Evolutionary conservation across 2,113 vertebrate species (phyloP), one percentile per base, ranked within the genome.

Genomic region (Corvus moneduloides): DNA sequence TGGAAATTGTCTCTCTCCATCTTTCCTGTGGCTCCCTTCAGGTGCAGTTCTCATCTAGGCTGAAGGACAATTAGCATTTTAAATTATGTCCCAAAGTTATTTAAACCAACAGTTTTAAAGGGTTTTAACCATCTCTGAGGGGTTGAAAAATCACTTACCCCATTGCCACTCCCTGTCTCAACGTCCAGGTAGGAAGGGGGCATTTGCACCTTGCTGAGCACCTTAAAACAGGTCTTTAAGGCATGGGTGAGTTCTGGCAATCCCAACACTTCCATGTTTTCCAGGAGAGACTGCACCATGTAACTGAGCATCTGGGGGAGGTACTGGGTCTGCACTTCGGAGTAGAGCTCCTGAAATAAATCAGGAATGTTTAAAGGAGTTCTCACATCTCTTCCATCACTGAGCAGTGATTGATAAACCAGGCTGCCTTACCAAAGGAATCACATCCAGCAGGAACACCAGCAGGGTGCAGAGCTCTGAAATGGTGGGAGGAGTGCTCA

Each of bases 181-280:
- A 62, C 43, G 35, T 99, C 99, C 96, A 99, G 97, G 95, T 98
- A 99, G 72, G 98, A 98, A 30, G 99, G 99, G 0, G 99, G 99
- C 99, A 99, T 99, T 96, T 99, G 99, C 81, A 99, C 99, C 95
- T 99, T 99, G 97, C 99, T 99, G 63, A 99, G 98, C 86, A 99
- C 98, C 94, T 99, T 99, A 88, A 99, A 99, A 90, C 99, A 99
- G 0, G 99, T 98, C 39, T 98, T 98, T 79, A 99, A 96, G 44
- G 98, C 97, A 3, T 99, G 98, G 2, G 98, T 99, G 87, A 99
- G 98, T 15, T 99, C 99, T 7, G 98, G 94, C 39, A 99, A 94
- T 86, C 95, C 97, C 28, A 99, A 61, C 3, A 93, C 81, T 35
- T 98, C 97, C 96, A 98, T 93, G 80, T 99, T 98, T 82, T 97